phyloP scores from a whole-genome alignment of 1,140 invertebrate species.

The Drosophila cardini region DNA sequence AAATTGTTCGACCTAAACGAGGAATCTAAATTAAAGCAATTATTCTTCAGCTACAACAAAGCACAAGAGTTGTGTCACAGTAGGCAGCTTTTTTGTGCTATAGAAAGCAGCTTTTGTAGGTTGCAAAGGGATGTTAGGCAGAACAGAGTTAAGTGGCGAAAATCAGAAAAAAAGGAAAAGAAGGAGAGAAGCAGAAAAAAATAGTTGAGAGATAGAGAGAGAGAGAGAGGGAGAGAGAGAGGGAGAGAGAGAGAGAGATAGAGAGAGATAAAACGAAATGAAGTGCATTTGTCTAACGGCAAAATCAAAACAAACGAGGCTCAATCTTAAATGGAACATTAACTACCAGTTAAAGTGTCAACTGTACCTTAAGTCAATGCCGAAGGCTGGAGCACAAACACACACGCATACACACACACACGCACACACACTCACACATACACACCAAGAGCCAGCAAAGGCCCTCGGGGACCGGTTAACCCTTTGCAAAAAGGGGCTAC shows the following conservation, averaged over 20 bases:
- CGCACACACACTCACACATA: slow-evolving; percentile 1
- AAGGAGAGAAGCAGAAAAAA: neutral
- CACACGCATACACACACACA: slow-evolving; percentile 23
- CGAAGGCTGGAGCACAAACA: slow-evolving; percentile 9
- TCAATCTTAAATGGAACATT: slow-evolving; percentile 61
- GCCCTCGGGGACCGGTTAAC: slow-evolving; percentile 74
- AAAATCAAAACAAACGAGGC: slow-evolving; percentile 27
- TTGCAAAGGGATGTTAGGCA: too few relatives aligned
- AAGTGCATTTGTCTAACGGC: neutral
- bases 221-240: neutral
- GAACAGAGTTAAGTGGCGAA: neutral
- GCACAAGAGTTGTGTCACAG: neutral
- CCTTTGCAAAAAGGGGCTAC: slow-evolving; percentile 69
- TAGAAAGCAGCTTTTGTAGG: neutral
- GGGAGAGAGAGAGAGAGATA: neutral
- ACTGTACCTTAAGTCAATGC: slow-evolving; percentile 63
- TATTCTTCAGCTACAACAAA: neutral
- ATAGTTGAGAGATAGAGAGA: neutral
- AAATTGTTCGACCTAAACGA: too few relatives aligned
- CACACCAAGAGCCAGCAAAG: slow-evolving; percentile 11
- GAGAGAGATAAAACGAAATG: neutral
- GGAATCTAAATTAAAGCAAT: too few relatives aligned
- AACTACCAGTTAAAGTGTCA: slow-evolving; percentile 76
- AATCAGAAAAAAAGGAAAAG: neutral
- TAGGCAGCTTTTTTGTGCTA: slow-evolving; percentile 10